These are phyloP conservation scores for Nemapogon koenigi DNA, from an alignment of 2,888 invertebrate genomes.

Conservation along the genomic window DNA sequence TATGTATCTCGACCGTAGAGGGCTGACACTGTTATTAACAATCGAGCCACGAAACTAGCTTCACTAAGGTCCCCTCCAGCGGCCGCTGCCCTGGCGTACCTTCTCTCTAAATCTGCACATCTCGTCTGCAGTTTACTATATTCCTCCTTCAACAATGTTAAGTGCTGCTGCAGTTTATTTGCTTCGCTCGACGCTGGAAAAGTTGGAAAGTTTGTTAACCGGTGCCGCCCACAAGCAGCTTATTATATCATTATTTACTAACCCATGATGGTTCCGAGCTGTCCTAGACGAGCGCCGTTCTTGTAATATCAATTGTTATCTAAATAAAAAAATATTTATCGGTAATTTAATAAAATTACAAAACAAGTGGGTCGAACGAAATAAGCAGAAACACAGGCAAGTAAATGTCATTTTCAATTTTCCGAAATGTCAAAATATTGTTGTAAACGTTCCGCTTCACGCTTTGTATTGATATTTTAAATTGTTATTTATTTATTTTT, in stretches of 20 bases:
- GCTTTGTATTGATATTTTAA: too few species aligned
- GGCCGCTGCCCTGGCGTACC: constrained; percentile 81
- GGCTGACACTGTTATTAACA: constrained; percentile 82
- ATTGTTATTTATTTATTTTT: too few species aligned
- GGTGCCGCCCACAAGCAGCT: constrained; percentile 40
- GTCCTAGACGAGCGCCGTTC: too few species aligned
- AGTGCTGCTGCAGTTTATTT: constrained; percentile 81
- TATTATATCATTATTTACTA: constrained; percentile 26
- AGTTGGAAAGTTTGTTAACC: neutral
- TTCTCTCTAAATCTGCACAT: constrained; percentile 82
- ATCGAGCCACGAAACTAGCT: constrained; percentile 83
- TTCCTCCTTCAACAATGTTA: constrained; percentile 85
- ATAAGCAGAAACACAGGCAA: constrained; percentile 11
- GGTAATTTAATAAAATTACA: constrained; percentile 29
- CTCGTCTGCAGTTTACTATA: constrained; percentile 87
- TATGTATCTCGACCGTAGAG: constrained; percentile 81
- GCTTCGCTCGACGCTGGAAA: constrained; percentile 63
- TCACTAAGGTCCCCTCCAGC: constrained; percentile 69
- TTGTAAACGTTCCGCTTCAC: neutral
- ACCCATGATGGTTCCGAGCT: constrained; percentile 42
- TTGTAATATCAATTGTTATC: constrained; percentile 20
- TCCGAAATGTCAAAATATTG: too few species aligned
- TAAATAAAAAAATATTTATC: constrained; percentile 26
- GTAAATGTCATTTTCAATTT: too few species aligned
- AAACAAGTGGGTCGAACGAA: too few species aligned